Base-by-base conservation (phyloP, 2,888 invertebrate genomes). In the Brenthis ino region DNA sequence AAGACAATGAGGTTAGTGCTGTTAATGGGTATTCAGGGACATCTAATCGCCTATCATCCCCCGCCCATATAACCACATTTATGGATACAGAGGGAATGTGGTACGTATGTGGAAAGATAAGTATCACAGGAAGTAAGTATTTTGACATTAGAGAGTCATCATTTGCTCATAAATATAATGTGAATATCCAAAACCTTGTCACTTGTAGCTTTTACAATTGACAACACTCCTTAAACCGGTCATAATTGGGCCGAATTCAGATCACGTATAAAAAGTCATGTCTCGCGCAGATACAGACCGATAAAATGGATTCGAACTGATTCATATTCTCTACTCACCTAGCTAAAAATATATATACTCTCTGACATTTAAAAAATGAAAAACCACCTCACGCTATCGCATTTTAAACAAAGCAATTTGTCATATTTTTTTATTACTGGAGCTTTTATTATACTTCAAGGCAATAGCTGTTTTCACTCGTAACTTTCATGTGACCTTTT, bases 221-320 rank as follows among this genome's bases (percentile, higher is more conserved):
- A 43, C 37, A 43, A 43, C 75, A 77, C 78, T 82, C 76, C 82
- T 83, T 70, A 65, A 78, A 85, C 80, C 82, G 76, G 69, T 79
- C 77, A 80, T 85, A 86, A 87, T 87, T 88, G 85, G 79, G 75
- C 72, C 80, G 79, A 73, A 89, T 88, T 89, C 89, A 76, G 84
- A 88, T 87, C 89, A 89, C 89, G 89, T 89, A 85, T 85, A 83
- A 84, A 84, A 87, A 85, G 84, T 84, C 80, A 82, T 85, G 88
- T 87, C 87, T 81, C 79, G 79, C 79, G 78, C 85, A 86, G 86
- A 85, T 83, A 81, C 79, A 80, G 83, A 79, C 83, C 83, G 85
- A 86, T 88, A 86, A 87, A 85, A 79, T 77, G 79, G 81, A 82
- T 82, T 83, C 82, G 79, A 81, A 78, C 78, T 81, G 80, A 86